A percentile compares a stretch with the other conserved stretches of the same genome.
Evolutionary conservation across 1,140 invertebrate species (phyloP).

Genomic region (Drosophila willistoni): DNA sequence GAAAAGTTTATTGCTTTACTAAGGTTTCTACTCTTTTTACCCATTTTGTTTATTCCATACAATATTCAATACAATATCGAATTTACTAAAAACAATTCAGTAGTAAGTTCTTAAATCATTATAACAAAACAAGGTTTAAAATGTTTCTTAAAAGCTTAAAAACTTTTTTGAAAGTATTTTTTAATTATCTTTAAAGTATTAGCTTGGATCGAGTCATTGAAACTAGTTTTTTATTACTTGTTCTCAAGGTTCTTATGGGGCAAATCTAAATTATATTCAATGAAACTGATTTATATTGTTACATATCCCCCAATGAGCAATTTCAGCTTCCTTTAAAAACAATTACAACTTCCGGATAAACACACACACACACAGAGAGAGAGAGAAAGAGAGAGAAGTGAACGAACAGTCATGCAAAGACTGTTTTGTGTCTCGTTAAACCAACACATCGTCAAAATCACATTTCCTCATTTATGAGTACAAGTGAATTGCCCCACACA

Average conservation of each 20-base stretch:
- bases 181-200: background rate
- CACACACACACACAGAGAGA: conserved; percentile 13
- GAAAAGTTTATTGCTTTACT: no score
- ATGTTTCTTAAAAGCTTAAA: no score
- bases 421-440: conserved; percentile 53
- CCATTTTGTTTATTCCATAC: no score
- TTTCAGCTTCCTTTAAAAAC: conserved; percentile 75
- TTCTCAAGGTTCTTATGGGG: conserved; percentile 2
- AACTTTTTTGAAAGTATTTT: no score
- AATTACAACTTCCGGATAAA: conserved; percentile 71
- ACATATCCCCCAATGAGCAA: conserved; percentile 78
- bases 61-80: no score
- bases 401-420: conserved; percentile 29
- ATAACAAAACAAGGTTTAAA: no score
- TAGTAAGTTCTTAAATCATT: no score
- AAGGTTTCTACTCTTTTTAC: no score
- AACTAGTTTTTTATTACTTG: conserved; percentile 25
- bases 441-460: conserved; percentile 82
- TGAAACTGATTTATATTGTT: conserved; percentile 64
- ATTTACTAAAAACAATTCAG: no score
- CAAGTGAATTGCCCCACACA: conserved; percentile 3
- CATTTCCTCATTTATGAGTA: conserved; percentile 63
- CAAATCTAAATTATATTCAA: conserved; percentile 21
- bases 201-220: background rate
- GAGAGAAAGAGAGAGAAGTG: background rate